Conservation (phyloP, 2,797 vertebrate genomes). For the Macropus fuliginosus region DNA sequence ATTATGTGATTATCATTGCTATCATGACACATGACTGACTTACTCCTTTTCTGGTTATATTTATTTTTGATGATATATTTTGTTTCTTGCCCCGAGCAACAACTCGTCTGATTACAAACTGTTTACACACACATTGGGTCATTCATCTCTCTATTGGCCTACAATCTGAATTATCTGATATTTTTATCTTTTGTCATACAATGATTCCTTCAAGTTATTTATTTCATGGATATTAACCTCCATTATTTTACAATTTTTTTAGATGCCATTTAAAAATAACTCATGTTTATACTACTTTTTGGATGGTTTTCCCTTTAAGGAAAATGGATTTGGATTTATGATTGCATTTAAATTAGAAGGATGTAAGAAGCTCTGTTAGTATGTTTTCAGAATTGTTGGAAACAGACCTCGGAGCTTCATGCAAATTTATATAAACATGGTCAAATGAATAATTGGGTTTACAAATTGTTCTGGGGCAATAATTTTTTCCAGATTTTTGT, state of each 20-base stretch:
- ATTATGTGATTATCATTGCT: not conserved
- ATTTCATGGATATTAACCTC: conserved; percentile 35
- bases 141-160: not conserved
- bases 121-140: not conserved
- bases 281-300: not conserved
- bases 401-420: not conserved
- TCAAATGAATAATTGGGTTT: not conserved
- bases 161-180: not conserved
- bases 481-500: not conserved
- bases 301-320: not conserved
- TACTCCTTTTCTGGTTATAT: not conserved
- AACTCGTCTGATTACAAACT: not conserved
- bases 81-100: not conserved
- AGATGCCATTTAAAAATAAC: conserved; percentile 14
- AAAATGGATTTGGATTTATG: conserved; percentile 12
- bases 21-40: not conserved
- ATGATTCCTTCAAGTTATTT: conserved; percentile 9
- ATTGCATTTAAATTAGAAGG: not conserved
- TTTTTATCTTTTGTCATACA: conserved; percentile 6
- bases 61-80: not conserved
- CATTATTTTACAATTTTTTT: conserved; percentile 28
- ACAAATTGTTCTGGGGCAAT: not conserved
- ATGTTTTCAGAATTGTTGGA: conserved; percentile 18
- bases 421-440: not conserved
- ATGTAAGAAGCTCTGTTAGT: not conserved